Conservation (phyloP, 2,113 vertebrate species). For the Meleagris gallopavo region DNA sequence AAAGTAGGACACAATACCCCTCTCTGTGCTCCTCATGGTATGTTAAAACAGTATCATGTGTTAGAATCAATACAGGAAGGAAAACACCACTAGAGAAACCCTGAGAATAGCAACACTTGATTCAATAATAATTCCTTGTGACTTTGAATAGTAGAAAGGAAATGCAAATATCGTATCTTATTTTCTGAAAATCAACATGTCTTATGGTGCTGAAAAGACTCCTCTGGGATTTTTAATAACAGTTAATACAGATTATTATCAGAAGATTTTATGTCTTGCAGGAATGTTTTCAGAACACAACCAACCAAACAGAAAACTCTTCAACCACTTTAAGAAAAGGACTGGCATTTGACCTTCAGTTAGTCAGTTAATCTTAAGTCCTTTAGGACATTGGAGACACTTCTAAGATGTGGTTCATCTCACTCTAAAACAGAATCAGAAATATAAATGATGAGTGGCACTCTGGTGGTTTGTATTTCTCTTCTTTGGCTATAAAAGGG, state of each 20-base stretch:
- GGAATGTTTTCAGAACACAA: background rate
- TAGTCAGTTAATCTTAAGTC: background rate
- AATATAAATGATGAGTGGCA: background rate
- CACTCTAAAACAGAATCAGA: background rate
- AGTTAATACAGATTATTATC: background rate
- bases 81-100: background rate
- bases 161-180: background rate
- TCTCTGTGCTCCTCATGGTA: background rate
- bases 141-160: background rate
- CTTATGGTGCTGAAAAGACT: background rate
- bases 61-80: slow-evolving; percentile 9
- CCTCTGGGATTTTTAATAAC: background rate
- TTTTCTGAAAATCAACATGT: background rate
- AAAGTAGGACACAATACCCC: background rate
- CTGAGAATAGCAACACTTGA: background rate
- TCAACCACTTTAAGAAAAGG: background rate
- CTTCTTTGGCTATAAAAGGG: background rate
- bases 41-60: background rate
- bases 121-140: background rate
- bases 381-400: background rate
- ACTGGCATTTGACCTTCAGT: background rate
- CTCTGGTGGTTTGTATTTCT: background rate
- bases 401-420: background rate
- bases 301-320: background rate
- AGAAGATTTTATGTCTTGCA: background rate